Evolutionary conservation across 2,888 invertebrate genomes (phyloP).

Genomic region (Leptopilina drosophilae): DNA sequence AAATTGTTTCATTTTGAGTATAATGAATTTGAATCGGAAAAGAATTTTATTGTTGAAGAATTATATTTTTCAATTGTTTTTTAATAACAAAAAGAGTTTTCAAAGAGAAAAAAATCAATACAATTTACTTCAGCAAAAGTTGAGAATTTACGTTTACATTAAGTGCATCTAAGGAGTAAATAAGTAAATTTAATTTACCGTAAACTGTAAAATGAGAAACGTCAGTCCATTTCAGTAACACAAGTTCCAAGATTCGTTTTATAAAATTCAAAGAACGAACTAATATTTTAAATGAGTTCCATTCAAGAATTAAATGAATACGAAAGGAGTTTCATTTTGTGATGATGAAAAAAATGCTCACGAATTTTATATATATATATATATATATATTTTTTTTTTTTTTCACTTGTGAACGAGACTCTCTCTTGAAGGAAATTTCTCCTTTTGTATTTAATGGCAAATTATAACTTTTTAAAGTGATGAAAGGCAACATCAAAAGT

Average conservation of each 20-base stretch:
- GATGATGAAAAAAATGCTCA: not conserved
- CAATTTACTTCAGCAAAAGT: not conserved
- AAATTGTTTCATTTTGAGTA: too few species aligned
- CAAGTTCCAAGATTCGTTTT: not conserved
- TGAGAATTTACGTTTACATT: not conserved
- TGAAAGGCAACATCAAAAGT: not conserved
- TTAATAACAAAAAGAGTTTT: too few species aligned
- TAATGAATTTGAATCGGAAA: too few species aligned
- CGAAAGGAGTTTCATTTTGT: not conserved
- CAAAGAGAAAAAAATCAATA: too few species aligned
- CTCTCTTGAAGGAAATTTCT: not conserved
- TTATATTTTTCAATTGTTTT: too few species aligned
- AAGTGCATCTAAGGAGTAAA: not conserved
- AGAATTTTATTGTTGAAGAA: too few species aligned
- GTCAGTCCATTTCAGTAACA: constrained; percentile 3
- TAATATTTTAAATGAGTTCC: not conserved
- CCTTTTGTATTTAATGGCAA: not conserved
- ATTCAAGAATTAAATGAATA: constrained; percentile 3
- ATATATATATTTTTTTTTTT: too few species aligned
- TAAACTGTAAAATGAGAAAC: constrained; percentile 10
- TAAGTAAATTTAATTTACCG: not conserved
- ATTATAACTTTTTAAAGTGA: not conserved
- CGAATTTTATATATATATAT: not conserved
- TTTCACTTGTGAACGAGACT: not conserved
- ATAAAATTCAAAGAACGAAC: not conserved